Conservation (phyloP, 2,888 invertebrate species). For the Sesamia inferens region DNA sequence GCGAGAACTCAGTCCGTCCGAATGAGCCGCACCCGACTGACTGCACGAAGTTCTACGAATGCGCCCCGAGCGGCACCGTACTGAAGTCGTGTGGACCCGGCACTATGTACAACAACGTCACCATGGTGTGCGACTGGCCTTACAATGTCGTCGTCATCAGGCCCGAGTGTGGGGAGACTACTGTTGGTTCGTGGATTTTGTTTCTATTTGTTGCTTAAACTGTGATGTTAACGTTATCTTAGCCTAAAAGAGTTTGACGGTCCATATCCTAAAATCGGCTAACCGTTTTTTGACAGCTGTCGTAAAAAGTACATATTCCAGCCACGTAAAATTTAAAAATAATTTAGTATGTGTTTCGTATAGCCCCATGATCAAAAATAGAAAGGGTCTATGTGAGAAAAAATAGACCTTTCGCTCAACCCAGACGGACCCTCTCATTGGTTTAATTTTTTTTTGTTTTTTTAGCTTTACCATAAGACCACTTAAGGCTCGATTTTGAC, state of each 20-base stretch:
- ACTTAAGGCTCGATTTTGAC: too few relatives aligned
- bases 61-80: constrained; percentile 88
- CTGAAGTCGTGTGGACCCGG: constrained; percentile 91
- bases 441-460: too few relatives aligned
- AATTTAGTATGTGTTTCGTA: too few relatives aligned
- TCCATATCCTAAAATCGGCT: too few relatives aligned
- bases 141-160: constrained; percentile 88
- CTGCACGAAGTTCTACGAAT: constrained; percentile 93
- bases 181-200: constrained; percentile 24
- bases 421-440: background rate
- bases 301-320: too few relatives aligned
- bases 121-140: constrained; percentile 92
- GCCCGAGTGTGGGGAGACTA: constrained; percentile 89
- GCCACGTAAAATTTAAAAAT: too few relatives aligned
- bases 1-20: constrained; percentile 87
- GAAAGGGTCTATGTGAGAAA: too few relatives aligned
- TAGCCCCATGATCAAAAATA: too few relatives aligned
- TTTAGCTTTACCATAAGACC: too few relatives aligned
- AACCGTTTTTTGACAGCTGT: too few relatives aligned
- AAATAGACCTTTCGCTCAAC: background rate
- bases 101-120: constrained; percentile 92
- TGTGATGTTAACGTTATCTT: too few relatives aligned
- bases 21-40: constrained; percentile 91
- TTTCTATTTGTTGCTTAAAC: background rate
- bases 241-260: too few relatives aligned